Percentiles rank a stretch among this genome's conserved stretches.
phyloP scores from a whole-genome alignment of 2,888 invertebrate species.

The Megalurothrips usitatus region DNA sequence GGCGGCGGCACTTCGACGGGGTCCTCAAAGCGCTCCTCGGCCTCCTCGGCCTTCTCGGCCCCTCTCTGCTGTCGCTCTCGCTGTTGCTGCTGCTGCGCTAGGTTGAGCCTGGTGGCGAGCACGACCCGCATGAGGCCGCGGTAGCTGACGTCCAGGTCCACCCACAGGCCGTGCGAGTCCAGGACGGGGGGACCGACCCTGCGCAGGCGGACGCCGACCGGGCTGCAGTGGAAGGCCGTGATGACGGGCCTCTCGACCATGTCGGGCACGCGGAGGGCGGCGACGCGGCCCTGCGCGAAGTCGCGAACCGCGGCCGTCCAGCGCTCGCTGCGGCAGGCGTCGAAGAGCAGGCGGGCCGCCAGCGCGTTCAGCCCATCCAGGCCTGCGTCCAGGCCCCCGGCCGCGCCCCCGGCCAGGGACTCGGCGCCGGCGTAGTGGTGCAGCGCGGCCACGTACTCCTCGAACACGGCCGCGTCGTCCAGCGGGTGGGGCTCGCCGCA shows the following conservation, averaged over 20 bases:
- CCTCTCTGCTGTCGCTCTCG: background rate
- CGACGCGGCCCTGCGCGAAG: background rate
- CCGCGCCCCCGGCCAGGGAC: background rate
- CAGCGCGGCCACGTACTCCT: conserved; percentile 8
- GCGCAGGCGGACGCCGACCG: background rate
- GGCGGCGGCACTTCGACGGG: background rate
- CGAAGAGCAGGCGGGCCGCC: background rate
- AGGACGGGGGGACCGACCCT: background rate
- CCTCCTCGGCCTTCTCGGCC: background rate
- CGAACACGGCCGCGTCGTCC: background rate
- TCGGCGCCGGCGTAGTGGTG: background rate
- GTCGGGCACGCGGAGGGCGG: background rate
- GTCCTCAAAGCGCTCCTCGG: background rate
- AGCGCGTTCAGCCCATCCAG: background rate
- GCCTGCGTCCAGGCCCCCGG: background rate
- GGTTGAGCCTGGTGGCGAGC: background rate
- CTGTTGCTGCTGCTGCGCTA: background rate
- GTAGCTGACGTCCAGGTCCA: conserved; percentile 4
- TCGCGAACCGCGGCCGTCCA: background rate
- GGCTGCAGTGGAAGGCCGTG: background rate
- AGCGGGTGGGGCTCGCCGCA: background rate
- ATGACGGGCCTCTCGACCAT: background rate
- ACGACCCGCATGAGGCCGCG: background rate
- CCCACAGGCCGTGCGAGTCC: conserved; percentile 4
- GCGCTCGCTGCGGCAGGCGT: background rate